Conservation (phyloP, 2,888 invertebrate genomes). For the Conomelus anceps region DNA sequence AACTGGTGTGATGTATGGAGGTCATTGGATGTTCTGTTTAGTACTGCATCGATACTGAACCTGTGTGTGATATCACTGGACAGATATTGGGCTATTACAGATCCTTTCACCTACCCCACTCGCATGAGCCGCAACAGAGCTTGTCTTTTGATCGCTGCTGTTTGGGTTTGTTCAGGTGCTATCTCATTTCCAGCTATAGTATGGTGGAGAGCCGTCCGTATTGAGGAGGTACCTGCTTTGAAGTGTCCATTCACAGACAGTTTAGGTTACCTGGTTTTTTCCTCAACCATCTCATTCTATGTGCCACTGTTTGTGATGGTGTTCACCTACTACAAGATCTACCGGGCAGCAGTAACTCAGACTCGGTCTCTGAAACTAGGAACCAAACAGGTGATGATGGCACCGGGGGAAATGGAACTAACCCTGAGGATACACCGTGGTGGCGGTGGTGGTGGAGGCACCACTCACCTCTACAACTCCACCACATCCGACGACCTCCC, state of each 20-base stretch:
- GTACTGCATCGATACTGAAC: slow-evolving; percentile 95
- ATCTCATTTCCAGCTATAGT: slow-evolving; percentile 98
- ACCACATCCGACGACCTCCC: slow-evolving; percentile 38
- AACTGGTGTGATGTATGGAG: slow-evolving; percentile 98
- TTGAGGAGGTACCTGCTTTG: slow-evolving; percentile 69
- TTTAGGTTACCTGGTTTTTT: slow-evolving; percentile 91
- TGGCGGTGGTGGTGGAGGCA: slow-evolving; percentile 51
- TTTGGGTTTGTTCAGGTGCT: slow-evolving; percentile 94
- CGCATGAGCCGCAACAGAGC: slow-evolving; percentile 86
- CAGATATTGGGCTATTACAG: slow-evolving; percentile 97
- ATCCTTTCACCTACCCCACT: slow-evolving; percentile 95
- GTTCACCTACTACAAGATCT: slow-evolving; percentile 94
- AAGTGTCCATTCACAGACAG: slow-evolving; percentile 96
- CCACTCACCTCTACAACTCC: slow-evolving; percentile 46
- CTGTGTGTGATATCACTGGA: slow-evolving; percentile 94
- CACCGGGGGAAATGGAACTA: slow-evolving; percentile 77
- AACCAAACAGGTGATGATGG: slow-evolving; percentile 80
- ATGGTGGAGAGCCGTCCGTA: slow-evolving; percentile 87
- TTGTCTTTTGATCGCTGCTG: slow-evolving; percentile 79
- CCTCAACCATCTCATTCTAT: slow-evolving; percentile 96
- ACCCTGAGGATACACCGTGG: slow-evolving; percentile 91
- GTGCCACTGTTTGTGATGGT: slow-evolving; percentile 95
- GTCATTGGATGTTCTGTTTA: slow-evolving; percentile 92
- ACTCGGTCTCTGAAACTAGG: slow-evolving; percentile 85
- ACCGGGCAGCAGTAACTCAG: slow-evolving; percentile 87